Conservation (phyloP, 2,888 invertebrate species). For the Monochamus alternatus region DNA sequence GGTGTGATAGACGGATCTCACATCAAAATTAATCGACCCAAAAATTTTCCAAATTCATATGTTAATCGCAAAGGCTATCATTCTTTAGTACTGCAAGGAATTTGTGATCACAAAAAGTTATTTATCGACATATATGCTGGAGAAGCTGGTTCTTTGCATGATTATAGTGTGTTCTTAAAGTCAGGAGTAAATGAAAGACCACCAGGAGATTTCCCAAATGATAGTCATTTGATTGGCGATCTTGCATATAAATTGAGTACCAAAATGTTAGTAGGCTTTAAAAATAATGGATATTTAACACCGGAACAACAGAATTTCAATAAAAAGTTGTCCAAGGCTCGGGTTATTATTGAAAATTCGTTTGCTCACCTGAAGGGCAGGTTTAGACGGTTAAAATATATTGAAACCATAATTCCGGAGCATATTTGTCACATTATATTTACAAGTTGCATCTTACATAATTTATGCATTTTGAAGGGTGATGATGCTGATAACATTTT, state of each 20-base stretch:
- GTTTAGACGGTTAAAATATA: constrained; percentile 12
- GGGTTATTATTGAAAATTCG: constrained; percentile 13
- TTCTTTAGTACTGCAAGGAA: constrained; percentile 21
- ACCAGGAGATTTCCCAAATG: constrained; percentile 8
- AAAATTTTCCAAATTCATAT: constrained; percentile 45
- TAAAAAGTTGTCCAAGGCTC: not conserved
- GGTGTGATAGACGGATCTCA: constrained; percentile 44
- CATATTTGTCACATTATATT: constrained; percentile 14
- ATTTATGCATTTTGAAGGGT: constrained; percentile 14
- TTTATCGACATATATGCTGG: constrained; percentile 44
- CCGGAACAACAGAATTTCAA: constrained; percentile 11
- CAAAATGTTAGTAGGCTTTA: constrained; percentile 3
- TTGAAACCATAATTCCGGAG: constrained; percentile 14
- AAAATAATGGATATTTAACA: constrained; percentile 21
- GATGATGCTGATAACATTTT: constrained; percentile 13
- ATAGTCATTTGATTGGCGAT: constrained; percentile 8
- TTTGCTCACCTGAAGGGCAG: constrained; percentile 19
- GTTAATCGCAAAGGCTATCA: constrained; percentile 45
- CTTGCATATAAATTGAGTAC: constrained; percentile 16
- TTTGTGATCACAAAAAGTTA: constrained; percentile 34
- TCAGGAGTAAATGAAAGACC: constrained; percentile 30
- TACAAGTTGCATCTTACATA: constrained; percentile 17
- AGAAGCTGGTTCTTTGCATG: constrained; percentile 43
- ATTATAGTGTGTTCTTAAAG: constrained; percentile 39
- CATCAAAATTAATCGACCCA: constrained; percentile 46